Percentiles rank a stretch among this genome's conserved stretches.
phyloP scores from a whole-genome alignment of 2,888 invertebrate genomes.

The Idaea aversata region DNA sequence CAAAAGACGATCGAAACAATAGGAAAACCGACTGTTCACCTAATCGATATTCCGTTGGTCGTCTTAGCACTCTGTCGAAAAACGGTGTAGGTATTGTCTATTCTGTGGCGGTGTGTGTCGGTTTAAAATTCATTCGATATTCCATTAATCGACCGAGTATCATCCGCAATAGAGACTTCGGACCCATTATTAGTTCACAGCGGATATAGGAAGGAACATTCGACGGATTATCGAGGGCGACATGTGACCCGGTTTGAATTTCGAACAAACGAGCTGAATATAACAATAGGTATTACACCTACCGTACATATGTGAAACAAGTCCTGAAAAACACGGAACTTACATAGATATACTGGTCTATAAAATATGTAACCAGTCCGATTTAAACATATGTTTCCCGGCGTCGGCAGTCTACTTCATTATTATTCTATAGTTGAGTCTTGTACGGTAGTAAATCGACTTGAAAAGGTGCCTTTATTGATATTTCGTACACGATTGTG shows the following conservation, averaged over 20 bases:
- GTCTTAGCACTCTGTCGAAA: no score
- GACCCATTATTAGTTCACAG: background rate
- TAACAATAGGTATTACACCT: background rate
- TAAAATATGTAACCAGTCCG: background rate
- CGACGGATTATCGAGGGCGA: background rate
- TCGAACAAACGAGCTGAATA: background rate
- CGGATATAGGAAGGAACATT: background rate
- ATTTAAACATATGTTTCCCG: background rate
- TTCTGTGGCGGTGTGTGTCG: no score
- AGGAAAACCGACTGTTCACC: no score
- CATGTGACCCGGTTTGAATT: slow-evolving; percentile 1
- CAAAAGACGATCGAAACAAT: no score
- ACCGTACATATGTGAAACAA: background rate
- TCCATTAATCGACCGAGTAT: no score
- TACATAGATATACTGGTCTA: no score
- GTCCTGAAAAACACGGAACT: background rate
- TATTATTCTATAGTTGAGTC: background rate
- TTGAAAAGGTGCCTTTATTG: slow-evolving; percentile 34
- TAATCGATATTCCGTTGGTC: no score
- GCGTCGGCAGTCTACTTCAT: background rate
- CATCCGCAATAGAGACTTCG: background rate
- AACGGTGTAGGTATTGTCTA: no score
- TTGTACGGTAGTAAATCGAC: slow-evolving; percentile 29
- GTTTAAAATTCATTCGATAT: no score
- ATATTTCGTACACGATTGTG: slow-evolving; percentile 37